phyloP scores from a whole-genome alignment of 1,140 invertebrate species.

The Hyposmocoma kahamanoa region DNA sequence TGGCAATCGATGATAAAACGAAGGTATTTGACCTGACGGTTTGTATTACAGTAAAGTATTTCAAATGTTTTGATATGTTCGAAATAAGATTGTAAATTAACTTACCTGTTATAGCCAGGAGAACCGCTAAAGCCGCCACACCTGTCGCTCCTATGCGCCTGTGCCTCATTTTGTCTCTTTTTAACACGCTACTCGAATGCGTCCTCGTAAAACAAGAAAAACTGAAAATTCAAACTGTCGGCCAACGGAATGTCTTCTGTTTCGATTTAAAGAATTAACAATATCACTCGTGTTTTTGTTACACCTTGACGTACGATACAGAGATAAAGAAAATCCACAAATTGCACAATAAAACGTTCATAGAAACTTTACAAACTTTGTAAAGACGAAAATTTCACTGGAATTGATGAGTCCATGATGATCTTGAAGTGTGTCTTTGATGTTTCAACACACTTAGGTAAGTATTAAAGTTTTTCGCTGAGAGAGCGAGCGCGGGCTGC shows the following conservation, averaged over 20 bases:
- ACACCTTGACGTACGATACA: conserved; percentile 49
- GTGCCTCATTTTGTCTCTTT: conserved; percentile 65
- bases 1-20: too few species aligned
- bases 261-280: conserved; percentile 48
- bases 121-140: conserved; percentile 57
- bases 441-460: too few species aligned
- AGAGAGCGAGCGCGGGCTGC: conserved; percentile 14
- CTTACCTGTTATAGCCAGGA: conserved; percentile 66
- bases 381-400: too few species aligned
- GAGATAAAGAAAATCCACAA: conserved; percentile 49
- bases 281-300: conserved; percentile 53
- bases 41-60: too few species aligned
- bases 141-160: conserved; percentile 56
- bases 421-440: too few species aligned
- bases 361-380: too few species aligned
- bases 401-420: too few species aligned
- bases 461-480: conserved; percentile 40
- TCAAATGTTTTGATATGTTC: too few species aligned
- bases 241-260: conserved; percentile 52
- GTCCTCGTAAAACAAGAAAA: conserved; percentile 50
- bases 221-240: conserved; percentile 45
- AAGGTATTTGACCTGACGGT: too few species aligned
- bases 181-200: conserved; percentile 41
- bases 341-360: conserved; percentile 42
- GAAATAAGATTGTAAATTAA: conserved; percentile 9